Conservation (phyloP, 37 sponge, comb jelly and placozoan genomes). For the Cladorhizidae sp. region DNA sequence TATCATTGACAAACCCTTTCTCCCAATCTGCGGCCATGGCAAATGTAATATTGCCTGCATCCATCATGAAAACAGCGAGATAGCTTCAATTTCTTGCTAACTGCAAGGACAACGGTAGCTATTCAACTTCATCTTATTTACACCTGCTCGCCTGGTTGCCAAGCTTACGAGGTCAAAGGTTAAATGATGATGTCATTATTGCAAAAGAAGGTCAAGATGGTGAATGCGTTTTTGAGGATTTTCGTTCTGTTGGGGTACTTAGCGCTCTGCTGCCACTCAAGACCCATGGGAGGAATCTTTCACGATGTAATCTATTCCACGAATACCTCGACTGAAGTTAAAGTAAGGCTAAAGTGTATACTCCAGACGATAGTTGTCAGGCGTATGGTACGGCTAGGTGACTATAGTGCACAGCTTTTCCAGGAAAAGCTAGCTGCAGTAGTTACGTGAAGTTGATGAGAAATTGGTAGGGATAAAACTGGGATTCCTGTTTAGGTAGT, state of each 20-base stretch:
- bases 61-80: too few species aligned
- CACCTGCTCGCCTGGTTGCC: background rate
- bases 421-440: background rate
- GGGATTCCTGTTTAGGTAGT: too few species aligned
- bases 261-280: background rate
- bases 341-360: background rate
- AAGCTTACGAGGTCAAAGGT: slow-evolving; percentile 8
- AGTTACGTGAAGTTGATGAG: too few species aligned
- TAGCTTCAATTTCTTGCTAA: too few species aligned
- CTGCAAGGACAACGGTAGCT: too few species aligned
- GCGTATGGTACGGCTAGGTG: too few species aligned
- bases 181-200: background rate
- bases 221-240: too few species aligned
- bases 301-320: background rate
- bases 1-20: background rate
- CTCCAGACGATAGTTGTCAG: too few species aligned
- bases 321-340: background rate
- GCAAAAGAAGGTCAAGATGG: background rate
- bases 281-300: slow-evolving; percentile 12
- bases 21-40: slow-evolving; percentile 2
- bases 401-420: background rate
- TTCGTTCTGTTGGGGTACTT: background rate
- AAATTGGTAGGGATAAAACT: too few species aligned
- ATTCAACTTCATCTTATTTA: background rate
- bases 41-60: too few species aligned